A percentile compares a stretch with the other conserved stretches of the same genome.
Conservation (phyloP, 1,140 invertebrate species). For the Diorhabda sublineata region DNA sequence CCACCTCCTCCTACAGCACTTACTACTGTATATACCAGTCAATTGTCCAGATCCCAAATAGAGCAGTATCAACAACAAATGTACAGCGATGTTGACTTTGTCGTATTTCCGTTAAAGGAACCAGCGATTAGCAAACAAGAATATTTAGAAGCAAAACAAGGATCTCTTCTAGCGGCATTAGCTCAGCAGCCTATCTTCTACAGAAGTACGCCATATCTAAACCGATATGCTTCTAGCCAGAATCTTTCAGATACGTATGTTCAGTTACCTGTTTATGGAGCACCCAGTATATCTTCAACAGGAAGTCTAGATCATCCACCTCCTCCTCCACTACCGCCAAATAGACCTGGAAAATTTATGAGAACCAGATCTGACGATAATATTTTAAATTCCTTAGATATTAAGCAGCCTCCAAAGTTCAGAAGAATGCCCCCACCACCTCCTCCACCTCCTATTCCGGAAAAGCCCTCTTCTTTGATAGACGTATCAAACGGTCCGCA, state of each 20-base stretch:
- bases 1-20: slow-evolving; percentile 54
- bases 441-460: slow-evolving; percentile 43
- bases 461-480: slow-evolving; percentile 23
- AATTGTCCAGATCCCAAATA: slow-evolving; percentile 71
- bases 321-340: slow-evolving; percentile 53
- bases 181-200: slow-evolving; percentile 67
- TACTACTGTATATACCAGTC: slow-evolving; percentile 60
- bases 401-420: slow-evolving; percentile 56
- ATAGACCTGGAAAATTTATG: slow-evolving; percentile 55
- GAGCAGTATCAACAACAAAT: slow-evolving; percentile 82
- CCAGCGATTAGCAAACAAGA: slow-evolving; percentile 84
- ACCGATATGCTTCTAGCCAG: slow-evolving; percentile 69
- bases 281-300: slow-evolving; percentile 52
- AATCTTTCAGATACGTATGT: slow-evolving; percentile 69
- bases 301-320: slow-evolving; percentile 57
- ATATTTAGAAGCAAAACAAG: slow-evolving; percentile 81
- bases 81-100: slow-evolving; percentile 85
- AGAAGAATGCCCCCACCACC: slow-evolving; percentile 68
- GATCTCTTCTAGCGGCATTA: slow-evolving; percentile 60
- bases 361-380: slow-evolving; percentile 74
- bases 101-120: slow-evolving; percentile 84
- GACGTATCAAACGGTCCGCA: slow-evolving; percentile 22
- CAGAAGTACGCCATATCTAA: slow-evolving; percentile 71
- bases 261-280: slow-evolving; percentile 59
- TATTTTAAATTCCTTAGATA: slow-evolving; percentile 58